Conservation (phyloP, 2,888 invertebrate genomes). For the Ceriagrion tenellum region DNA sequence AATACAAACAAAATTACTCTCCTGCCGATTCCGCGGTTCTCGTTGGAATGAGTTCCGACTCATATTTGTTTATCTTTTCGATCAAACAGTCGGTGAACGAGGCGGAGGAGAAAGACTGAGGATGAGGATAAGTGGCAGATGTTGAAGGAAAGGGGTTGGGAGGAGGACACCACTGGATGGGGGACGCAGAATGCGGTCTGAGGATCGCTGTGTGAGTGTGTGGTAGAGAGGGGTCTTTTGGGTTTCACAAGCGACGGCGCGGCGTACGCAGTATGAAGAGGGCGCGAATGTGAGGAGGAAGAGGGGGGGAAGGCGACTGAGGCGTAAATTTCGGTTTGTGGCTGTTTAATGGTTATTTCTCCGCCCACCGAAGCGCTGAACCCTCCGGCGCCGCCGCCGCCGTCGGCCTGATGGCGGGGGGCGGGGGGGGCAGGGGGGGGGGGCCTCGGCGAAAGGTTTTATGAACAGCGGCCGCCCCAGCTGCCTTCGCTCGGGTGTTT, state of each 20-base stretch:
- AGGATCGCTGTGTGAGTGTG: not conserved
- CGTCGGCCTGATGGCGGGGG: not conserved
- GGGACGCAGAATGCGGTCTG: not conserved
- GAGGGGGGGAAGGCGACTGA: not conserved
- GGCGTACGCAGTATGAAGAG: not conserved
- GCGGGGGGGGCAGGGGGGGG: not conserved
- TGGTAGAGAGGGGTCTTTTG: not conserved
- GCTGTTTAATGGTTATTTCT: constrained; percentile 10
- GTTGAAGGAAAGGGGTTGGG: no score
- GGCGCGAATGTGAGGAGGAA: not conserved
- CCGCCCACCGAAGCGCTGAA: not conserved
- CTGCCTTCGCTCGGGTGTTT: not conserved
- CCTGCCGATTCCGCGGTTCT: no score
- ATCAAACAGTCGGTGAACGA: no score
- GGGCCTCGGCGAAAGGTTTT: not conserved
- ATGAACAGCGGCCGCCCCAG: constrained; percentile 27
- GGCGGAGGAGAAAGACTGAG: no score
- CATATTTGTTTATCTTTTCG: no score
- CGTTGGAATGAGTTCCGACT: no score
- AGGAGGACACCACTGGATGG: no score
- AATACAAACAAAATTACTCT: no score
- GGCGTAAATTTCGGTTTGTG: constrained; percentile 27
- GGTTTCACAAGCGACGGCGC: not conserved
- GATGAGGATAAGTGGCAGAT: no score
- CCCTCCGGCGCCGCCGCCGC: not conserved